Percentiles rank a stretch among this genome's conserved stretches.
These are phyloP conservation scores for Gallinago nigripennis DNA, from an alignment of 2,797 vertebrate species.

Conservation along the genomic window DNA sequence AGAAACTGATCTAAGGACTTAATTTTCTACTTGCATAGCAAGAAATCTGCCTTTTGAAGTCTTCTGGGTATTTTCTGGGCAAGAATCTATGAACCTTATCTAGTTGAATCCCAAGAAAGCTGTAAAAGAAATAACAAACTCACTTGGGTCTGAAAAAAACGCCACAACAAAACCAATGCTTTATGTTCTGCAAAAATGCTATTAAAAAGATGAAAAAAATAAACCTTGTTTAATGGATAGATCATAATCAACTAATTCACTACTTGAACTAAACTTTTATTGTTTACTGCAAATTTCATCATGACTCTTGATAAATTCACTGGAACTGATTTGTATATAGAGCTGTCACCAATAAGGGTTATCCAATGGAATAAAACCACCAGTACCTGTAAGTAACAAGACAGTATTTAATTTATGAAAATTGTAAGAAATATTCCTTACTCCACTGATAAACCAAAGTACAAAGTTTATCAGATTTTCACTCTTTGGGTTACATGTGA, in stretches of 20 bases:
- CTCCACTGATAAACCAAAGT: neutral
- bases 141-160: neutral
- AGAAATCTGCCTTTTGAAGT: constrained; percentile 3
- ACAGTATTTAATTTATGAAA: neutral
- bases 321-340: neutral
- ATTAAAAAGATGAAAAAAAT: neutral
- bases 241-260: neutral
- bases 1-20: constrained; percentile 14
- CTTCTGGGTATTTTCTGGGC: neutral
- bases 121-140: neutral
- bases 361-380: neutral
- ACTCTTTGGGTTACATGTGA: neutral
- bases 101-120: neutral
- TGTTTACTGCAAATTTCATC: neutral
- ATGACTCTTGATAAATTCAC: neutral
- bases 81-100: neutral
- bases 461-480: neutral
- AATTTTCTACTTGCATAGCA: neutral
- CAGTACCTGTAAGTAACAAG: neutral
- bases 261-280: neutral
- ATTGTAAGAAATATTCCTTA: neutral
- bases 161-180: neutral
- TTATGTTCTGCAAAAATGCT: neutral
- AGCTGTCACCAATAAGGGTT: neutral
- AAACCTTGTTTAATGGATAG: neutral